These are phyloP conservation scores for Pristiophorus japonicus DNA, from an alignment of 2,113 vertebrate species.

Conservation along the genomic window DNA sequence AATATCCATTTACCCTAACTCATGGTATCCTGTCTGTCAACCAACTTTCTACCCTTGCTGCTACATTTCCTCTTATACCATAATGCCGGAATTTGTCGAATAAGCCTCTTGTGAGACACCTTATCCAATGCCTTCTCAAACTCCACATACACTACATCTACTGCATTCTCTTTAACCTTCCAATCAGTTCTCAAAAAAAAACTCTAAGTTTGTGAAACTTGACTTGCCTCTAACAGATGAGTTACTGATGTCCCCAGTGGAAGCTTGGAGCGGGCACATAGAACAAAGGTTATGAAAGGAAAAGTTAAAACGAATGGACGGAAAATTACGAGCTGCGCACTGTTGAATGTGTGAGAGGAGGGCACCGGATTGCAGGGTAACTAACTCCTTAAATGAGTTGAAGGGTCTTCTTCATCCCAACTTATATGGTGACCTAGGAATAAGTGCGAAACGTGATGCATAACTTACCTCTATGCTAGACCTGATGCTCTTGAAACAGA, in stretches of 20 bases:
- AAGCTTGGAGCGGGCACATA: neutral
- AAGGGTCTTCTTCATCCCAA: neutral
- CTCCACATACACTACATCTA: neutral
- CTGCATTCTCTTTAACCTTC: neutral
- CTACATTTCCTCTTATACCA: neutral
- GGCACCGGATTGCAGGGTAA: neutral
- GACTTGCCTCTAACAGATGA: neutral
- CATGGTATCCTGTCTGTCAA: neutral
- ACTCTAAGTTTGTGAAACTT: neutral
- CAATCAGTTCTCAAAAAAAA: neutral
- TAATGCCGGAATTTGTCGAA: neutral
- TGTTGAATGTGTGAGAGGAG: neutral
- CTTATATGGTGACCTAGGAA: neutral
- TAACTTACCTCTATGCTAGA: slow-evolving; percentile 73
- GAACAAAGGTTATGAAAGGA: neutral
- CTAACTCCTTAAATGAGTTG: neutral
- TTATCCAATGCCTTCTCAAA: neutral
- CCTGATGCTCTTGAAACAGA: slow-evolving; percentile 82
- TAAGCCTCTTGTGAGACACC: neutral
- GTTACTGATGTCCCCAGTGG: neutral
- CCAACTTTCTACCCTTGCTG: neutral
- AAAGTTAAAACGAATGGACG: neutral
- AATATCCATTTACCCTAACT: neutral
- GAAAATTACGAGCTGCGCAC: neutral
- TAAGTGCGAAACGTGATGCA: neutral